Evolutionary conservation across 92 coral and sea anemone species (phyloP).

Genomic region (Porites lobata): DNA sequence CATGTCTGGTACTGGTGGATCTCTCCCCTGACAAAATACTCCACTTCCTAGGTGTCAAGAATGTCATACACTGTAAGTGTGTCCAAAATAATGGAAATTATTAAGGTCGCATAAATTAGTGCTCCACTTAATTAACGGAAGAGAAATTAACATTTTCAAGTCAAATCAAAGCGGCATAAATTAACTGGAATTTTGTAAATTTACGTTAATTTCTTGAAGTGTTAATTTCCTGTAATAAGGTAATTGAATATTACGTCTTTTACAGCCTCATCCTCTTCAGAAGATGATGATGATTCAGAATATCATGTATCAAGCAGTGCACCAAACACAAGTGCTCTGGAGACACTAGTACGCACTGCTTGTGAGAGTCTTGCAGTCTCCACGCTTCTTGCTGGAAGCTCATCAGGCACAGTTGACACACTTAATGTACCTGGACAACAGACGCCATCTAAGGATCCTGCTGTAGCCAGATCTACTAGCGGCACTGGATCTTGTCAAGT

Average conservation of each 20-base stretch:
- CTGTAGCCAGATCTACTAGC: not conserved
- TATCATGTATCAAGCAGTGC: constrained; percentile 26
- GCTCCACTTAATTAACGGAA: too few species aligned
- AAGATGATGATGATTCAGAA: constrained; percentile 36
- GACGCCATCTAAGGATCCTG: constrained; percentile 12
- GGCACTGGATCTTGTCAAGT: not conserved
- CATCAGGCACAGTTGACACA: constrained; percentile 12
- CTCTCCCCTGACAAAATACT: too few species aligned
- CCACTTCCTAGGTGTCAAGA: too few species aligned
- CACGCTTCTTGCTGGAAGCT: constrained; percentile 24
- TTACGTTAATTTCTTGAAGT: too few species aligned
- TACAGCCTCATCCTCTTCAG: constrained; percentile 11
- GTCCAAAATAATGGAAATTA: too few species aligned
- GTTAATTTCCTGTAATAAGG: too few species aligned
- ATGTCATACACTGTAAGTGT: too few species aligned
- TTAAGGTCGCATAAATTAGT: too few species aligned
- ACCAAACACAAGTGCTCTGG: constrained; percentile 74
- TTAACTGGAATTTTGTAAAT: too few species aligned
- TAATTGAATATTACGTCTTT: not conserved
- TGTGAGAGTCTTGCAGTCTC: constrained; percentile 69
- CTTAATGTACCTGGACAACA: constrained; percentile 30
- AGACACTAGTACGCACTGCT: constrained; percentile 88
- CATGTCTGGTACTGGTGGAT: too few species aligned
- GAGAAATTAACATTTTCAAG: too few species aligned
- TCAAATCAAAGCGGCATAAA: too few species aligned